Conservation (phyloP, 2,113 vertebrate genomes). For the Crotalus viridis region DNA sequence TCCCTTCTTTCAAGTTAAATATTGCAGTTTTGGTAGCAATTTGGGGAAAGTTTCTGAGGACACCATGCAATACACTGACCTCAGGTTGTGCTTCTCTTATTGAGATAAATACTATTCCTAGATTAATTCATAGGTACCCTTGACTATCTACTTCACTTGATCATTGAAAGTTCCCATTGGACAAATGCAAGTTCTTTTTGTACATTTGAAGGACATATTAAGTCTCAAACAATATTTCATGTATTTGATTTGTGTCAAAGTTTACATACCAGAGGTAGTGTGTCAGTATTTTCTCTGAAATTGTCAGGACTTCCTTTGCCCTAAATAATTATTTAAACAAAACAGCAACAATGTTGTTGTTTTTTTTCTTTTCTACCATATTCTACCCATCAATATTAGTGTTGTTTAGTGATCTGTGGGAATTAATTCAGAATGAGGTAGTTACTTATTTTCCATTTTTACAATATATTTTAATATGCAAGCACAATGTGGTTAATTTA, state of each 20-base stretch:
- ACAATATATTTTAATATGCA: conserved; percentile 51
- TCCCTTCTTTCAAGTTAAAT: background rate
- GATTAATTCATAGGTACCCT: background rate
- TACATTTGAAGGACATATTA: too few relatives aligned
- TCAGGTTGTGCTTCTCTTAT: background rate
- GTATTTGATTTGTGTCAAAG: conserved; percentile 36
- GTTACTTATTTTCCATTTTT: conserved; percentile 63
- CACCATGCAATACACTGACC: background rate
- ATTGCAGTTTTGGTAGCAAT: background rate
- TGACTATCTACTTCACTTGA: background rate
- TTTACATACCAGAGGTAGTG: conserved; percentile 24
- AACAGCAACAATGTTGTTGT: conserved; percentile 17
- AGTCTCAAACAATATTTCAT: background rate
- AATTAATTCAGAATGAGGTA: conserved; percentile 61
- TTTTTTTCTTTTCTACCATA: conserved; percentile 26
- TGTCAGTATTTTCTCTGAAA: conserved; percentile 3
- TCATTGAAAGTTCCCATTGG: background rate
- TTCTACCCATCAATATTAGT: conserved; percentile 53
- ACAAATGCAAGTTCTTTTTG: background rate
- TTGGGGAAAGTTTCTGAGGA: background rate
- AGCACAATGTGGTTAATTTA: conserved; percentile 30
- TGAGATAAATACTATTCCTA: background rate
- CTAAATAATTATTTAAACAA: conserved; percentile 32
- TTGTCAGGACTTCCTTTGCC: conserved; percentile 17
- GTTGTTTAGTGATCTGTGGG: conserved; percentile 64